phyloP scores from a whole-genome alignment of 2,797 vertebrate species.

The Cyclopterus lumpus region DNA sequence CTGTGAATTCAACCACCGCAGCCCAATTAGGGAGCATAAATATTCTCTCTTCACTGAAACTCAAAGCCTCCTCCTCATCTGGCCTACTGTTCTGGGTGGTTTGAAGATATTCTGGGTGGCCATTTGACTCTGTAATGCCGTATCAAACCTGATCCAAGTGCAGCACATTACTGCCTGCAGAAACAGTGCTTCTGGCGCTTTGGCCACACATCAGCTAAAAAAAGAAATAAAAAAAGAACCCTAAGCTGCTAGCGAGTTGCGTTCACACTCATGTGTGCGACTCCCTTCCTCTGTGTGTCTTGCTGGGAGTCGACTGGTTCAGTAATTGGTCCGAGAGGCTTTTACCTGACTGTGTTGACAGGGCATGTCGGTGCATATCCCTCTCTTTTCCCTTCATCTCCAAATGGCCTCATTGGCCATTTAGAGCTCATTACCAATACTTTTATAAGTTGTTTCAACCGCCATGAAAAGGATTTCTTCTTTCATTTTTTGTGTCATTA shows the following conservation, averaged over 20 bases:
- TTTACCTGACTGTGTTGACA: constrained; percentile 63
- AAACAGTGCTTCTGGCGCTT: constrained; percentile 46
- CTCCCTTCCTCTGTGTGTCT: constrained; percentile 31
- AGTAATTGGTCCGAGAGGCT: constrained; percentile 76
- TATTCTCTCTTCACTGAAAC: constrained; percentile 46
- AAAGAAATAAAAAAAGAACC: neutral
- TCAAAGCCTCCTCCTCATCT: constrained; percentile 37
- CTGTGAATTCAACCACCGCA: constrained; percentile 48
- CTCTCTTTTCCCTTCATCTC: constrained; percentile 7
- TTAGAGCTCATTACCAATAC: constrained; percentile 68
- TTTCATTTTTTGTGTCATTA: constrained; percentile 48
- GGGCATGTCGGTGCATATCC: constrained; percentile 34
- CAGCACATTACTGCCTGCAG: constrained; percentile 48
- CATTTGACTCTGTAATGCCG: constrained; percentile 61
- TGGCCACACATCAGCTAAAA: constrained; percentile 52
- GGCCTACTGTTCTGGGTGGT: constrained; percentile 36
- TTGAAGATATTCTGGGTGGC: constrained; percentile 63
- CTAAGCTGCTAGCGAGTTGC: constrained; percentile 40
- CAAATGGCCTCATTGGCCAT: constrained; percentile 42
- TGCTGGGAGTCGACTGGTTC: constrained; percentile 45
- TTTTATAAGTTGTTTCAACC: constrained; percentile 45
- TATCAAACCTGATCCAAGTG: constrained; percentile 59
- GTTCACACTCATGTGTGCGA: constrained; percentile 29
- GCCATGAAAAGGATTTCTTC: constrained; percentile 51
- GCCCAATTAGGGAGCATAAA: constrained; percentile 61